A percentile compares a stretch with the other conserved stretches of the same genome.
Evolutionary conservation across 2,888 invertebrate genomes (phyloP).

Genomic region (Caenorhabditis sp.): DNA sequence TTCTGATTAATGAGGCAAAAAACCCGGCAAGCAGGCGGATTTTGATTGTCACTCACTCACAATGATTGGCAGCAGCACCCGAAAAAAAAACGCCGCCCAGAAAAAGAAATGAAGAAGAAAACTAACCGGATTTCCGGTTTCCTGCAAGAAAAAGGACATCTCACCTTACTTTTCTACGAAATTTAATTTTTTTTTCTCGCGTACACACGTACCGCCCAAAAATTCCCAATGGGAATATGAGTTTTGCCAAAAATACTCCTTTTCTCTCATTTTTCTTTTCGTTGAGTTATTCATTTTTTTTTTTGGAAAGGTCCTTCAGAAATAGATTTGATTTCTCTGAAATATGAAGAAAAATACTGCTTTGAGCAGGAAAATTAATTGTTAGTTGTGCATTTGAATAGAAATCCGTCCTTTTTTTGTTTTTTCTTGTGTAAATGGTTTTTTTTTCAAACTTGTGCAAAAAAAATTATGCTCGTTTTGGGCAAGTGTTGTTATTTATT

Average conservation of each 20-base stretch:
- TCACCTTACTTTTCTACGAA: not conserved
- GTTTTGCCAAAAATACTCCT: not conserved
- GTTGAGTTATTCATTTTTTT: not conserved
- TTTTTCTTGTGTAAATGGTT: no score
- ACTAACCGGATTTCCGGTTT: not conserved
- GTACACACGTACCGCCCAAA: not conserved
- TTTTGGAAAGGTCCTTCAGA: not conserved
- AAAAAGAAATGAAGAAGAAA: not conserved
- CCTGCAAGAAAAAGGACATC: not conserved
- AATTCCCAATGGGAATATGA: not conserved
- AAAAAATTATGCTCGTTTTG: not conserved
- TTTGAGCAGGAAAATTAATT: no score
- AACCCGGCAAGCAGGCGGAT: not conserved
- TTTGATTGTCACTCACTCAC: not conserved
- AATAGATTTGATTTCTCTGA: not conserved
- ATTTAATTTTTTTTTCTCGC: not conserved
- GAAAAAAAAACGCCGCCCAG: not conserved
- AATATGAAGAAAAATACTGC: not conserved
- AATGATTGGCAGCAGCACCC: not conserved
- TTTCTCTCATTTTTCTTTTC: not conserved
- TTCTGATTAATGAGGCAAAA: no score
- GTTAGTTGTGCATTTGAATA: no score
- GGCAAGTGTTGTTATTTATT: not conserved
- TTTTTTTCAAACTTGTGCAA: not conserved
- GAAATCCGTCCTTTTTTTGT: no score